These are phyloP conservation scores for Dicerorhinus sumatrensis DNA, from an alignment of 2,113 vertebrate species.

Conservation along the genomic window DNA sequence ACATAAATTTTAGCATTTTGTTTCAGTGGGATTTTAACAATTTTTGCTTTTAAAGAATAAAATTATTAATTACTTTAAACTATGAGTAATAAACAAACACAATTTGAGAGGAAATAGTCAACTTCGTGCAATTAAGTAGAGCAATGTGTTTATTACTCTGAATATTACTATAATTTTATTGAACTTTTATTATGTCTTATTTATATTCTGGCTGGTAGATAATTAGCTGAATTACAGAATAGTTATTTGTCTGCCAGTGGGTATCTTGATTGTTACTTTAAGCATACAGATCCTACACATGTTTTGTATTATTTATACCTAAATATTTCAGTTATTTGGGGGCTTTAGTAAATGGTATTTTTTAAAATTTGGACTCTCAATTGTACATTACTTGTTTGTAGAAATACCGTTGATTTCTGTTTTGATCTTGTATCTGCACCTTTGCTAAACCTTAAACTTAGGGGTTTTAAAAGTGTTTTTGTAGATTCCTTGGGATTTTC, in stretches of 20 bases:
- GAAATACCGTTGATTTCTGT: conserved; percentile 12
- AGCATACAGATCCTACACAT: not conserved
- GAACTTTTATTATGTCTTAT: not conserved
- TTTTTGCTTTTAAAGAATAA: conserved; percentile 38
- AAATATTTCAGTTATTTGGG: not conserved
- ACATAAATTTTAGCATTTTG: not conserved
- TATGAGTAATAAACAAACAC: not conserved
- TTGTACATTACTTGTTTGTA: not conserved
- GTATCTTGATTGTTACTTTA: not conserved
- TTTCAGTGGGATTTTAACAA: conserved; percentile 8
- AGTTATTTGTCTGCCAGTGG: not conserved
- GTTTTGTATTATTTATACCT: not conserved
- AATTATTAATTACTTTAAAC: not conserved
- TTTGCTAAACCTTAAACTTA: not conserved
- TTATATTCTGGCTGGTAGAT: conserved; percentile 1
- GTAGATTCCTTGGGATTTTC: not conserved
- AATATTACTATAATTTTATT: not conserved
- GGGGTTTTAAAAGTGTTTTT: not conserved
- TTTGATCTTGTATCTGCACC: not conserved
- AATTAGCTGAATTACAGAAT: not conserved
- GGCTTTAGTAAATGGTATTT: not conserved
- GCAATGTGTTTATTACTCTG: not conserved
- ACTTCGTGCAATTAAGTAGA: not conserved
- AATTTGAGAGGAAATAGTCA: not conserved
- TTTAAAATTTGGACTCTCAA: not conserved